phyloP scores from a whole-genome alignment of 1,140 invertebrate species.

The Mizuhopecten yessoensis region DNA sequence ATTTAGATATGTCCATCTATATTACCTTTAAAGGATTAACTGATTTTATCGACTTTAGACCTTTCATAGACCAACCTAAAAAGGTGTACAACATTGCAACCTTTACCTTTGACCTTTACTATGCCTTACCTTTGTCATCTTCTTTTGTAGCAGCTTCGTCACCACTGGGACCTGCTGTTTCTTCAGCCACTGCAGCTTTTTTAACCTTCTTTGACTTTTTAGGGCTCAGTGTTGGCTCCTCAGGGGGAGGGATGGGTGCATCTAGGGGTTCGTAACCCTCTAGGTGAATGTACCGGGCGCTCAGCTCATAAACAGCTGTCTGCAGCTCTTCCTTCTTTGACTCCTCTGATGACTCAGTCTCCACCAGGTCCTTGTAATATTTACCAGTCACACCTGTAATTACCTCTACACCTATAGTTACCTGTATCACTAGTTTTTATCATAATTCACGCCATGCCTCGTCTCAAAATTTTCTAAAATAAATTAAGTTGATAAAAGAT shows the following conservation, averaged over 20 bases:
- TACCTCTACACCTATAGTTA: slow-evolving; percentile 78
- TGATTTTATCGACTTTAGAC: no score
- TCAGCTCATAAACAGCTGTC: slow-evolving; percentile 92
- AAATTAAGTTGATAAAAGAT: no score
- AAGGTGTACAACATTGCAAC: no score
- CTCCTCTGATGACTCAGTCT: slow-evolving; percentile 85
- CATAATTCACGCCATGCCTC: slow-evolving; percentile 81
- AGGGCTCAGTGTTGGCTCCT: slow-evolving; percentile 48
- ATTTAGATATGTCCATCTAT: no score
- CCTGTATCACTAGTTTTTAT: slow-evolving; percentile 88
- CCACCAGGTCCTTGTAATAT: slow-evolving; percentile 91
- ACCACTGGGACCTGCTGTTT: slow-evolving; percentile 29
- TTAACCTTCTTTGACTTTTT: slow-evolving; percentile 53
- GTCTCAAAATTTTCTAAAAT: no score
- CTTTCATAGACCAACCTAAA: no score
- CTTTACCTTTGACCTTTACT: slow-evolving; percentile 33
- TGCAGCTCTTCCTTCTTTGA: slow-evolving; percentile 89
- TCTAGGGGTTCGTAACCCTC: slow-evolving; percentile 76
- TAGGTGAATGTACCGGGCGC: slow-evolving; percentile 80
- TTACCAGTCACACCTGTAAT: slow-evolving; percentile 88
- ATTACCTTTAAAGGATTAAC: no score
- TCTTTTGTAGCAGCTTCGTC: slow-evolving; percentile 49
- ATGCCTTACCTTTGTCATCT: slow-evolving; percentile 60
- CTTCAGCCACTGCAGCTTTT: slow-evolving; percentile 2
- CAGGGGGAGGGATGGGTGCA: slow-evolving; percentile 67